These are phyloP conservation scores for Acleris laterana DNA, from an alignment of 2,888 invertebrate genomes.

Conservation along the genomic window DNA sequence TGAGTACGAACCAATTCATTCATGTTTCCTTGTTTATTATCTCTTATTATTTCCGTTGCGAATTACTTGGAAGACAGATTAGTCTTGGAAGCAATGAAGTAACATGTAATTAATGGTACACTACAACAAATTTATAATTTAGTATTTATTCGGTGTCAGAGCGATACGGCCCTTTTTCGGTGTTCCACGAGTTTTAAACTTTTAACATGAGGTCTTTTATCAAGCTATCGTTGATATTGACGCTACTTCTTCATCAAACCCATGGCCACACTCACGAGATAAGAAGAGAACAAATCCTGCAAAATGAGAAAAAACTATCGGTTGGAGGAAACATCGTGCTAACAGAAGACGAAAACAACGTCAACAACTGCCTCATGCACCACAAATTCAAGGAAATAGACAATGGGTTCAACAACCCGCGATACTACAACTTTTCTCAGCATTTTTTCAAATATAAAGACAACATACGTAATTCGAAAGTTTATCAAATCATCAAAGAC, in stretches of 20 bases:
- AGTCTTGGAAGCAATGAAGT: too few relatives aligned
- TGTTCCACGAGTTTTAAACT: constrained; percentile 23
- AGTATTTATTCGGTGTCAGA: constrained; percentile 38
- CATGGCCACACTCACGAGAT: constrained; percentile 47
- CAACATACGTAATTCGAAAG: constrained; percentile 84
- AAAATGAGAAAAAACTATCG: constrained; percentile 70
- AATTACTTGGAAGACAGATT: too few relatives aligned
- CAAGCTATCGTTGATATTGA: constrained; percentile 2
- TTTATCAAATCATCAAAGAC: constrained; percentile 86
- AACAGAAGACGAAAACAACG: constrained; percentile 73
- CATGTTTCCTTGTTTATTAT: too few relatives aligned
- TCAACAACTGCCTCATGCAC: constrained; percentile 85
- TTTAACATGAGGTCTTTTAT: constrained; percentile 32
- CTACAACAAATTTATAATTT: constrained; percentile 4
- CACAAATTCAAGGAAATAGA: constrained; percentile 82
- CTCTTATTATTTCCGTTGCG: too few relatives aligned
- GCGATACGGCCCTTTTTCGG: constrained; percentile 23
- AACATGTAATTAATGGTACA: too few relatives aligned
- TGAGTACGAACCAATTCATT: too few relatives aligned
- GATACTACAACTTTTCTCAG: constrained; percentile 85
- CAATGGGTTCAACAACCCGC: constrained; percentile 80
- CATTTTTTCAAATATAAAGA: constrained; percentile 87
- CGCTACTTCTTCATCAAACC: constrained; percentile 8
- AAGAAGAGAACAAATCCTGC: constrained; percentile 71
- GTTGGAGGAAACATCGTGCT: constrained; percentile 81